phyloP scores from a whole-genome alignment of 2,113 vertebrate genomes.

The Eidolon helvum region DNA sequence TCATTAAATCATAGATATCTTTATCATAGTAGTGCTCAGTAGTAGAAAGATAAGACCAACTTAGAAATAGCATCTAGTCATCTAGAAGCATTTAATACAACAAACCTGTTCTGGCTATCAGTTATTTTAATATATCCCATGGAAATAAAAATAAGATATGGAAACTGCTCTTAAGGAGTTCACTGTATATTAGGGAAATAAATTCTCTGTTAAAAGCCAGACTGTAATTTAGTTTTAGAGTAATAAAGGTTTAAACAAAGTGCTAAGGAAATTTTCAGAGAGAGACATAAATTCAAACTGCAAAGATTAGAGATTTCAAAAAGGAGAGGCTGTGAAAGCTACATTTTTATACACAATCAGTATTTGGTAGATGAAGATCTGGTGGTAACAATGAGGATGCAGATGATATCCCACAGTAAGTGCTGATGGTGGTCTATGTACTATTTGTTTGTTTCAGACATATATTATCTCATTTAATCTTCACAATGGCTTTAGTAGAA shows the following conservation, averaged over 20 bases:
- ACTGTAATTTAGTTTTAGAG: not conserved
- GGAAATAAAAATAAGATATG: constrained; percentile 19
- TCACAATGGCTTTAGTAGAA: not conserved
- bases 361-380: not conserved
- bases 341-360: not conserved
- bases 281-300: not conserved
- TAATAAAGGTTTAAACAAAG: constrained; percentile 4
- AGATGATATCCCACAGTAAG: not conserved
- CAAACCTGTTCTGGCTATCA: not conserved
- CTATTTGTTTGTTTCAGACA: not conserved
- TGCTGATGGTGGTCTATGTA: not conserved
- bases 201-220: not conserved
- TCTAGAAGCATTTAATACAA: not conserved
- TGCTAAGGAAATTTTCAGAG: not conserved
- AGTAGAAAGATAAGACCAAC: not conserved
- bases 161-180: not conserved
- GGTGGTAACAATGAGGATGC: not conserved
- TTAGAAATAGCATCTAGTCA: not conserved
- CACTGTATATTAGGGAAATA: constrained; percentile 26
- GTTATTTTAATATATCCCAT: not conserved
- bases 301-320: not conserved
- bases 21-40: not conserved
- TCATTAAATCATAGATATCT: not conserved
- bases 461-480: not conserved
- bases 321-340: not conserved